Evolutionary conservation across 2,113 vertebrate species (phyloP).

Genomic region (Xerus inauris): DNA sequence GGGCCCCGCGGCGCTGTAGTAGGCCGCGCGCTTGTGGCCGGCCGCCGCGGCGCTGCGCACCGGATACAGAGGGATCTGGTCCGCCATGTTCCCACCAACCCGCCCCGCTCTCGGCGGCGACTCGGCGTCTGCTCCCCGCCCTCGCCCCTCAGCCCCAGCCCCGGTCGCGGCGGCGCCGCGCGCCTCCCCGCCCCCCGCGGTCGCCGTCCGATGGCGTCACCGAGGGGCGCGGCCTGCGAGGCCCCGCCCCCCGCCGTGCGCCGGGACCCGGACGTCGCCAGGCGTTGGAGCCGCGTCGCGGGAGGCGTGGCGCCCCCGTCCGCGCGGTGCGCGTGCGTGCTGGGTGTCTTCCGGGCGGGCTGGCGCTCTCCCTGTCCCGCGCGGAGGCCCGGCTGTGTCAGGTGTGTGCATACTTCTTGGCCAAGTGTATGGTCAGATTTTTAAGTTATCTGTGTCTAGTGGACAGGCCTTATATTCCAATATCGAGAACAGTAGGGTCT

Average conservation of each 20-base stretch:
- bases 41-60: constrained; percentile 82
- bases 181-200: background rate
- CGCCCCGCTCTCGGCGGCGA: background rate
- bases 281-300: background rate
- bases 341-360: background rate
- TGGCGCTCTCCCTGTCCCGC: too few species aligned
- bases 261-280: background rate
- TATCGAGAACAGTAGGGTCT: background rate
- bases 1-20: constrained; percentile 81
- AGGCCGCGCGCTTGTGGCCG: constrained; percentile 81
- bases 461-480: background rate
- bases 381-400: background rate
- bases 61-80: constrained; percentile 86
- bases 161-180: background rate
- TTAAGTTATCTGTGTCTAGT: too few species aligned
- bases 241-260: background rate
- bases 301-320: too few species aligned
- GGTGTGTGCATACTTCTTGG: background rate
- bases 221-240: accelerated
- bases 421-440: background rate
- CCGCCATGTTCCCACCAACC: constrained; percentile 84
- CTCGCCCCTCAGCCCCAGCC: background rate
- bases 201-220: constrained; percentile 40
- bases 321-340: background rate
- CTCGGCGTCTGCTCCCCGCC: background rate